phyloP scores from a whole-genome alignment of 1,140 invertebrate species.

The Melanaphis sacchari region DNA sequence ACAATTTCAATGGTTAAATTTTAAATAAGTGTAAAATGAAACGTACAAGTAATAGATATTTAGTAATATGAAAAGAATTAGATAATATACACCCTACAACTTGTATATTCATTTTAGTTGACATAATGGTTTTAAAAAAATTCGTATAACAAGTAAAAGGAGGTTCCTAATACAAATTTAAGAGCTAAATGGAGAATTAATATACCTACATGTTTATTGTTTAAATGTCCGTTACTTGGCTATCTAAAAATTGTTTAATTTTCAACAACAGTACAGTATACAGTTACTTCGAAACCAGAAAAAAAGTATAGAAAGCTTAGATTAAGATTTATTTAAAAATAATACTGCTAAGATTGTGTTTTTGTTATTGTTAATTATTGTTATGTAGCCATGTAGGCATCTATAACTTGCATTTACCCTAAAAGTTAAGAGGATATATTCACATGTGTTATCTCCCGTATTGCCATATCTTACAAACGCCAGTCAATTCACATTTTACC shows the following conservation, averaged over 20 bases:
- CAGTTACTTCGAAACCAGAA: background rate
- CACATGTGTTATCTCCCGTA: no score
- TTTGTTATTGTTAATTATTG: background rate
- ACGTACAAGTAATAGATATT: conserved; percentile 10
- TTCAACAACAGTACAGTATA: background rate
- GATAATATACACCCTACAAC: conserved; percentile 27
- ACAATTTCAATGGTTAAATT: background rate
- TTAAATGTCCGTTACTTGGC: background rate
- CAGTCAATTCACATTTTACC: no score
- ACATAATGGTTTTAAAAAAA: background rate
- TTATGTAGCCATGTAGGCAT: no score
- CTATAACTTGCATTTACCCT: no score
- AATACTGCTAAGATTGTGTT: background rate
- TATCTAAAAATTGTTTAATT: background rate
- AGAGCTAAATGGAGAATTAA: background rate
- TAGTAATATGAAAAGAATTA: background rate
- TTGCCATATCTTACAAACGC: no score
- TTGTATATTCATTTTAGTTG: conserved; percentile 20
- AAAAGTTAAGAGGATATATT: no score
- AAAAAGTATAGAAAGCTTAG: background rate
- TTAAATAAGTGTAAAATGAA: background rate
- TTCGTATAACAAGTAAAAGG: background rate
- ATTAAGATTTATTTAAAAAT: background rate
- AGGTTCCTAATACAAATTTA: background rate
- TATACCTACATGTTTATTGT: background rate